A percentile compares a stretch with the other conserved stretches of the same genome.
Conservation (phyloP, 2,888 invertebrate genomes). For the Parascotia fuliginaria region DNA sequence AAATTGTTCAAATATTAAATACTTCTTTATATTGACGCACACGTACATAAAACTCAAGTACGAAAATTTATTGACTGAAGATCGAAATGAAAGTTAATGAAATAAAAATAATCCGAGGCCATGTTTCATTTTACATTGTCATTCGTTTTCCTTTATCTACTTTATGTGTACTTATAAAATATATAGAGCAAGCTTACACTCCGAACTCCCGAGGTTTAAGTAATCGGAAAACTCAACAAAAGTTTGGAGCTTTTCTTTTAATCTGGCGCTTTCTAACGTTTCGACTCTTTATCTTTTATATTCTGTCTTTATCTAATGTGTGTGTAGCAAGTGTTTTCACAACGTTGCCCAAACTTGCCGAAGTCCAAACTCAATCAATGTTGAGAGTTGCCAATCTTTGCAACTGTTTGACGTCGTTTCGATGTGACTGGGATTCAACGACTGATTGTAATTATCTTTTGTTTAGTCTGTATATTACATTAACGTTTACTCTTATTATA, state of each 20-base stretch:
- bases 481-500: too few relatives aligned
- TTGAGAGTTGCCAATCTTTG: not conserved
- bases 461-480: not conserved
- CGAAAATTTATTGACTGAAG: not conserved
- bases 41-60: not conserved
- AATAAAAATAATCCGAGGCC: not conserved
- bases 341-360: not conserved
- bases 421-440: not conserved
- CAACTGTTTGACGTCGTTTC: not conserved
- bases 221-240: slow-evolving; percentile 35
- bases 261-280: slow-evolving; percentile 33
- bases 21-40: too few relatives aligned
- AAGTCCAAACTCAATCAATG: slow-evolving; percentile 6
- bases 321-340: slow-evolving; percentile 10
- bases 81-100: not conserved
- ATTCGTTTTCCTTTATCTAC: slow-evolving; percentile 1
- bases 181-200: slow-evolving; percentile 8
- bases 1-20: too few relatives aligned
- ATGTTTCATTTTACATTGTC: not conserved
- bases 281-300: slow-evolving; percentile 32
- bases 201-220: slow-evolving; percentile 31
- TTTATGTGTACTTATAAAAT: slow-evolving; percentile 7
- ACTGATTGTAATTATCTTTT: not conserved
- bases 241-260: slow-evolving; percentile 30
- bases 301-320: slow-evolving; percentile 8